Conservation (phyloP, 2,888 invertebrate species). For the Meteorus colon region DNA sequence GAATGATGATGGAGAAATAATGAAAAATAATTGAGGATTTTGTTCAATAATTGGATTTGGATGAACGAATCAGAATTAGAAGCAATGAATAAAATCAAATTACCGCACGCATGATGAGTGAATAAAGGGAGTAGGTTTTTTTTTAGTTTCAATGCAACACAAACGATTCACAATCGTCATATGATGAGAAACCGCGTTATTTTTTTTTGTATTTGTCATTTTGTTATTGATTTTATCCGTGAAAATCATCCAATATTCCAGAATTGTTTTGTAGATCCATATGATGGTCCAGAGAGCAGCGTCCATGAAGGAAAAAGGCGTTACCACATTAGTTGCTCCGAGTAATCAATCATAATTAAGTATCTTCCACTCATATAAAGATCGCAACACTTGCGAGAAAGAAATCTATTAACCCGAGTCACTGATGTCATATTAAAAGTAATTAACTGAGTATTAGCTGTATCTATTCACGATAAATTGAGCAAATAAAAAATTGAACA, state of each 20-base stretch:
- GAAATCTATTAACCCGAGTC: conserved; percentile 36
- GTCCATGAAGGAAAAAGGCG: conserved; percentile 63
- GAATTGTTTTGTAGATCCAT: conserved; percentile 40
- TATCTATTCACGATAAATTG: not conserved
- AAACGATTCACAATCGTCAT: not conserved
- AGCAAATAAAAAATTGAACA: conserved; percentile 17
- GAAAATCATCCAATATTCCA: conserved; percentile 33
- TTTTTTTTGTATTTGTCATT: conserved; percentile 33
- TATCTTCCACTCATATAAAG: conserved; percentile 45
- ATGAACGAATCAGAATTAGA: conserved; percentile 29
- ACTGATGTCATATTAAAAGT: conserved; percentile 31
- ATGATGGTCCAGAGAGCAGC: conserved; percentile 57
- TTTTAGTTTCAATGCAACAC: conserved; percentile 6
- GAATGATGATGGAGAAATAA: conserved; percentile 21
- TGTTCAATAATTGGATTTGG: not conserved
- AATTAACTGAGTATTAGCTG: not conserved
- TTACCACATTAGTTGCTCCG: conserved; percentile 60
- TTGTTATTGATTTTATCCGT: not conserved
- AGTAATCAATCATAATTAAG: conserved; percentile 45
- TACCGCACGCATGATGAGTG: not conserved
- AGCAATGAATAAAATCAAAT: conserved; percentile 6
- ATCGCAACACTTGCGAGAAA: conserved; percentile 35
- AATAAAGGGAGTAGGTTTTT: conserved; percentile 1
- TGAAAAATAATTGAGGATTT: conserved; percentile 8
- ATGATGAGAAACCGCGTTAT: not conserved